Base-by-base conservation (phyloP, 2,113 vertebrate species). In the Pycnonotus jocosus region DNA sequence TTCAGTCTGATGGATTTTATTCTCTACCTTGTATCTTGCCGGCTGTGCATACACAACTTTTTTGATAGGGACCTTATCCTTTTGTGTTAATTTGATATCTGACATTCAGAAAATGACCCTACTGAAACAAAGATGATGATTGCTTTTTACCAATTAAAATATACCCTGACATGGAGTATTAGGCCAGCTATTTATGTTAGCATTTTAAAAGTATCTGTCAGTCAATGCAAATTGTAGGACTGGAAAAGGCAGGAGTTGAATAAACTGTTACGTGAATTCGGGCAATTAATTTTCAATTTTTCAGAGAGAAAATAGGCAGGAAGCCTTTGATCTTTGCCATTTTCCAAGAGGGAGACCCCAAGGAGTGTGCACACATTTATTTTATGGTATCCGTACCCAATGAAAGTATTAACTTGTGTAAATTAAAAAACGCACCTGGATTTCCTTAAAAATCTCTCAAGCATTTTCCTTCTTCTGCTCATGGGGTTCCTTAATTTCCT, bases 211-310 rank as follows among this genome's bases (percentile, higher is more conserved):
- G 80, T 88, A 80, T 81, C 77, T 96, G 93, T 93, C 96, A 95
- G 69, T 97, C 93, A 96, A 93, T 92, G 95, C 69, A 97, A 96
- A 97, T 95, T 61, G 79, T 85, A 50, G 56, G 70, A 91, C 83
- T 86, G 79, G 47, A 91, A 89, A 91, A 96, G 74, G 51, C 53
- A 92, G 57, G 40, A 86, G 62, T 88, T 88, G 87, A 93, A 97
- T 88, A 94, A 95, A 92, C 81, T 74, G 64, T 18, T 86, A 38
- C 45, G 64, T 81, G 93, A 92, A 97, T 93, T 77, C 92, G 93
- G 90, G 90, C 96, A 96, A 97, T 97, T 97, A 96, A 96, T 96
- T 95, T 95, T 92, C 71, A 93, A 78, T 77, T 95, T 94, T 94
- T 94, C 85, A 50, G 77, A 91, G 74, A 71, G 60, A 94, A 96